A percentile compares a stretch with the other conserved stretches of the same genome.
phyloP scores from a whole-genome alignment of 2,113 vertebrate genomes.

The Mirza zaza region DNA sequence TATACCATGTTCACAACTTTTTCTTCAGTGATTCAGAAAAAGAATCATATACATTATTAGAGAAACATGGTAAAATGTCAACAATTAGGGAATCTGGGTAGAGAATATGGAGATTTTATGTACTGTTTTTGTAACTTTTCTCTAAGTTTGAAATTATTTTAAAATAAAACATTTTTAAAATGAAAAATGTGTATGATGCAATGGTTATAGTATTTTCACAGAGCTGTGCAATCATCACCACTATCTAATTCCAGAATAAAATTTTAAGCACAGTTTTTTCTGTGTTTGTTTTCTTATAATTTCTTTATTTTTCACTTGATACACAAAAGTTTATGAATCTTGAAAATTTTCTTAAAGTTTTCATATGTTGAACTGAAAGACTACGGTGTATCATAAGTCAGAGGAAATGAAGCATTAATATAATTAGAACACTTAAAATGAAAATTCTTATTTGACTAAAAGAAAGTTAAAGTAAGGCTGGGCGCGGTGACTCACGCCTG shows the following conservation, averaged over 20 bases:
- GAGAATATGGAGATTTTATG: not conserved
- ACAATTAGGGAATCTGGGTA: not conserved
- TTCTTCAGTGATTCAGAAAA: not conserved
- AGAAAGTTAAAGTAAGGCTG: not conserved
- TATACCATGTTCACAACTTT: not conserved
- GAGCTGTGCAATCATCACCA: not conserved
- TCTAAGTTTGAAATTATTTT: not conserved
- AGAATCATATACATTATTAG: not conserved
- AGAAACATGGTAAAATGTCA: not conserved
- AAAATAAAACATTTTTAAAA: slow-evolving; percentile 9
- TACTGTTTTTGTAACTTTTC: not conserved
- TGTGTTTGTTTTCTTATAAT: slow-evolving; percentile 8
- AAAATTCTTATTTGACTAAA: slow-evolving; percentile 31
- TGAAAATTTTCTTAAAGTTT: slow-evolving; percentile 43
- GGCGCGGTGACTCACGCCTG: too few species aligned
- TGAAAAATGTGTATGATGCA: not conserved
- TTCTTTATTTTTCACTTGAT: slow-evolving; percentile 34
- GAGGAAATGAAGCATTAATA: not conserved
- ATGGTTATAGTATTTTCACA: not conserved
- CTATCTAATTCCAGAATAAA: not conserved
- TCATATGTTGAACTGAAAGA: slow-evolving; percentile 40
- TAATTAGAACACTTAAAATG: not conserved
- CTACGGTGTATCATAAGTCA: not conserved
- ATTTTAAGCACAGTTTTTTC: not conserved
- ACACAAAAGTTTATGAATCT: not conserved